Conservation (phyloP, 2,888 invertebrate genomes). For the Stramonita haemastoma region DNA sequence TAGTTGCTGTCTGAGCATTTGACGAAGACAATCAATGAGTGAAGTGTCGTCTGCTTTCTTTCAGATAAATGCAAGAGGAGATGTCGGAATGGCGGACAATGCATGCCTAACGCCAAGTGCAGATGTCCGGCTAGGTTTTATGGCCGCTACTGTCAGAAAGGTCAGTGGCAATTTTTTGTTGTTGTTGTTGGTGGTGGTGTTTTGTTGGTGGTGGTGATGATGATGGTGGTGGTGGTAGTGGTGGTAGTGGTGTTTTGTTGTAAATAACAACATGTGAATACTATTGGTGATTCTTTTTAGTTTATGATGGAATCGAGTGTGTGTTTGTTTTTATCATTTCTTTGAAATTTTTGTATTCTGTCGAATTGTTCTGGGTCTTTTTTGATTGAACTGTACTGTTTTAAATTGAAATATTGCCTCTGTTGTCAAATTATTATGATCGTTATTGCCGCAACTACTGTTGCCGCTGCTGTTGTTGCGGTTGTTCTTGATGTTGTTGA, state of each 20-base stretch:
- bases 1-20: no score
- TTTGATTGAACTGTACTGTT: no score
- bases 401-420: no score
- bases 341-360: background rate
- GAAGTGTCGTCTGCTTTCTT: background rate
- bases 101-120: constrained; percentile 69
- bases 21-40: no score
- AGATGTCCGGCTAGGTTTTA: constrained; percentile 65
- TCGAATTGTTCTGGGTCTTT: background rate
- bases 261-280: no score
- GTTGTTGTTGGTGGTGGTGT: background rate
- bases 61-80: constrained; percentile 85
- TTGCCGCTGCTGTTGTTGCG: no score
- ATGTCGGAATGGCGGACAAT: constrained; percentile 73
- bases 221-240: background rate
- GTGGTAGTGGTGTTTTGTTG: background rate
- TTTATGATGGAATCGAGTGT: no score
- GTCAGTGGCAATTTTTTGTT: constrained; percentile 44
- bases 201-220: background rate
- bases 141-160: constrained; percentile 70
- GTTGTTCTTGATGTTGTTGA: no score
- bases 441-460: no score
- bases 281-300: no score
- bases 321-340: background rate
- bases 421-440: no score